phyloP scores from a whole-genome alignment of 2,888 invertebrate genomes.

The Synanthedon formicaeformis region DNA sequence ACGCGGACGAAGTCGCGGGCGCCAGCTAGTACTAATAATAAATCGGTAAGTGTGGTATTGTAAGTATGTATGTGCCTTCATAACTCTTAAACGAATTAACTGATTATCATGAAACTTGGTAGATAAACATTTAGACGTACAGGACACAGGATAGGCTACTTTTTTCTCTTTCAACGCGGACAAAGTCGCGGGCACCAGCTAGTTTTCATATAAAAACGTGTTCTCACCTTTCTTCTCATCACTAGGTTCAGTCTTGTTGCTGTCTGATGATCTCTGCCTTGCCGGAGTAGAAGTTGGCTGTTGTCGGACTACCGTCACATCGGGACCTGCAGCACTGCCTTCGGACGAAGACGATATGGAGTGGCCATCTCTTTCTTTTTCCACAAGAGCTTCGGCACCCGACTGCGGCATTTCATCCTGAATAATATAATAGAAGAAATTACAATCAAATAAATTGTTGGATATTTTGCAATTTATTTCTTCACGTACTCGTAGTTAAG shows the following conservation, averaged over 20 bases:
- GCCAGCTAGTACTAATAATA: too few relatives aligned
- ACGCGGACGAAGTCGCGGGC: too few relatives aligned
- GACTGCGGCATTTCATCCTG: constrained; percentile 58
- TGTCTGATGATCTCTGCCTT: constrained; percentile 68
- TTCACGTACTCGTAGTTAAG: constrained; percentile 1
- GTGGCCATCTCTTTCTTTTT: constrained; percentile 44
- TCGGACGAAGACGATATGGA: constrained; percentile 50
- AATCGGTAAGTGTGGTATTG: too few relatives aligned
- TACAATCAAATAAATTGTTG: constrained; percentile 5
- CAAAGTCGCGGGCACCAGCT: too few relatives aligned
- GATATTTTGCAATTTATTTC: neutral
- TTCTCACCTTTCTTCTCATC: constrained; percentile 58
- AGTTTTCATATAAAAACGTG: too few relatives aligned
- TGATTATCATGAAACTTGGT: too few relatives aligned
- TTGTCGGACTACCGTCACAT: constrained; percentile 46
- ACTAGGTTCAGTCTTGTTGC: constrained; percentile 62
- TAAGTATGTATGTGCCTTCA: too few relatives aligned
- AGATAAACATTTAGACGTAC: too few relatives aligned
- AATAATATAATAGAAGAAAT: constrained; percentile 1
- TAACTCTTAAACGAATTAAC: too few relatives aligned
- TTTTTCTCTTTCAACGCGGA: too few relatives aligned
- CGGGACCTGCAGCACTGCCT: constrained; percentile 48
- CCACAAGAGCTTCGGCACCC: constrained; percentile 40
- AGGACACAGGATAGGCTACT: too few relatives aligned
- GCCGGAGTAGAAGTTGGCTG: constrained; percentile 46